phyloP scores from a whole-genome alignment of 2,888 invertebrate species.

The Hypomecis atomaria region DNA sequence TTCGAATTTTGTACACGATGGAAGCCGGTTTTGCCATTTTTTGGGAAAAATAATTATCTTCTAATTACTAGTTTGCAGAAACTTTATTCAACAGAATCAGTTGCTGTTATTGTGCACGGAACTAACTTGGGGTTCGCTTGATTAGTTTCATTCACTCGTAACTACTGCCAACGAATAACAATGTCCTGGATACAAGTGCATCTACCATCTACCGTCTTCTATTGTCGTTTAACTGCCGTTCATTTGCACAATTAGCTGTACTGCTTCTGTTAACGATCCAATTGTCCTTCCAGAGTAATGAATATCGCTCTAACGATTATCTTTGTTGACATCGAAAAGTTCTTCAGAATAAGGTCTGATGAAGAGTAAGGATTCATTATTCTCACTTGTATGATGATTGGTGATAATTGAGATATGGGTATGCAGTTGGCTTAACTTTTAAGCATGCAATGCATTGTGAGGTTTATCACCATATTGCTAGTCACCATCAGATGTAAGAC shows the following conservation, averaged over 20 bases:
- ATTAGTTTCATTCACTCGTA: slow-evolving; percentile 43
- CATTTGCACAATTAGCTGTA: slow-evolving; percentile 78
- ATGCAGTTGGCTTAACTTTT: not conserved
- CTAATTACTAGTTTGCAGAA: too few species aligned
- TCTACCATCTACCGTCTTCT: slow-evolving; percentile 56
- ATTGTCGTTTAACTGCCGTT: slow-evolving; percentile 66
- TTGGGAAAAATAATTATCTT: too few species aligned
- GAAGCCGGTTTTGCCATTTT: too few species aligned
- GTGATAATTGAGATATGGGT: slow-evolving; percentile 20
- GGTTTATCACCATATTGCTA: too few species aligned
- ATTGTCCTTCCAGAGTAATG: slow-evolving; percentile 58
- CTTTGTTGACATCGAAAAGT: slow-evolving; percentile 24
- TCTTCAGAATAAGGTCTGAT: slow-evolving; percentile 18
- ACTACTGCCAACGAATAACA: slow-evolving; percentile 53
- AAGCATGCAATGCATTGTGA: not conserved
- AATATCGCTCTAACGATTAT: slow-evolving; percentile 45
- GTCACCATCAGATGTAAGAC: too few species aligned
- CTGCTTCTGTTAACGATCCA: slow-evolving; percentile 69
- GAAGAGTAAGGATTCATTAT: slow-evolving; percentile 13
- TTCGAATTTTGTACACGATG: too few species aligned
- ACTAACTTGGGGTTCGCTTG: slow-evolving; percentile 15
- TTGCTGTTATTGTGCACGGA: not conserved
- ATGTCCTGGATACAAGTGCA: slow-evolving; percentile 54
- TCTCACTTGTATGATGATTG: slow-evolving; percentile 19
- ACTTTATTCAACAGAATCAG: not conserved